Evolutionary conservation across 92 coral and sea anemone genomes (phyloP).

Genomic region (Epizoanthus scotinus): DNA sequence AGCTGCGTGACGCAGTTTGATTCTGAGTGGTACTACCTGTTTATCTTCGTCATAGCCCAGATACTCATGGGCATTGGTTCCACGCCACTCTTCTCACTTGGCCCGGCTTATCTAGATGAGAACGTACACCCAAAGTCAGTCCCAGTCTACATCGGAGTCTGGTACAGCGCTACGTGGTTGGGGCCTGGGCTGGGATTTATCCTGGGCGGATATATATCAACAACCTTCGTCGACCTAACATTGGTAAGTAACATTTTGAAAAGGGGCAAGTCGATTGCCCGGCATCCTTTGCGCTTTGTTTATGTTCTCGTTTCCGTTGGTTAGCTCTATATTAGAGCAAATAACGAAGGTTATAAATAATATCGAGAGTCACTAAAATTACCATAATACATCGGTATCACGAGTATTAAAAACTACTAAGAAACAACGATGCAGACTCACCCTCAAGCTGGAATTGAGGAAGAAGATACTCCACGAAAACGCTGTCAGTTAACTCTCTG

Average conservation of each 20-base stretch:
- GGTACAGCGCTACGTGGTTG: conserved; percentile 57
- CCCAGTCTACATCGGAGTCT: conserved; percentile 68
- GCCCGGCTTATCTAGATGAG: conserved; percentile 77
- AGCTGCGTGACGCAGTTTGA: conserved; percentile 48
- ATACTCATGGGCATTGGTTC: conserved; percentile 77
- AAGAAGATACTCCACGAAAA: no score
- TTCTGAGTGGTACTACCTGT: conserved; percentile 62
- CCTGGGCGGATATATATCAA: conserved; percentile 60
- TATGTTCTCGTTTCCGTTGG: no score
- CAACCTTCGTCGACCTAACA: conserved; percentile 62
- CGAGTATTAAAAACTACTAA: no score
- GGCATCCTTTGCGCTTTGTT: no score
- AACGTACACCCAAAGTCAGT: conserved; percentile 71
- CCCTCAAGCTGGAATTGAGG: no score
- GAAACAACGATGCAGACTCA: no score
- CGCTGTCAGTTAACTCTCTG: no score
- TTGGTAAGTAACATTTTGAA: conserved; percentile 48
- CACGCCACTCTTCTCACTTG: conserved; percentile 67
- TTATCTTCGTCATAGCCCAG: conserved; percentile 67
- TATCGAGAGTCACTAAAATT: no score
- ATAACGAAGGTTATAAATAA: no score
- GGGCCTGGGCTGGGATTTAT: conserved; percentile 82
- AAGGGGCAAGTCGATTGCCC: no score
- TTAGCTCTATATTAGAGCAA: no score
- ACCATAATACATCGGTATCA: no score